These are phyloP conservation scores for Tipula confusa DNA, from an alignment of 2,888 invertebrate genomes.

Conservation along the genomic window DNA sequence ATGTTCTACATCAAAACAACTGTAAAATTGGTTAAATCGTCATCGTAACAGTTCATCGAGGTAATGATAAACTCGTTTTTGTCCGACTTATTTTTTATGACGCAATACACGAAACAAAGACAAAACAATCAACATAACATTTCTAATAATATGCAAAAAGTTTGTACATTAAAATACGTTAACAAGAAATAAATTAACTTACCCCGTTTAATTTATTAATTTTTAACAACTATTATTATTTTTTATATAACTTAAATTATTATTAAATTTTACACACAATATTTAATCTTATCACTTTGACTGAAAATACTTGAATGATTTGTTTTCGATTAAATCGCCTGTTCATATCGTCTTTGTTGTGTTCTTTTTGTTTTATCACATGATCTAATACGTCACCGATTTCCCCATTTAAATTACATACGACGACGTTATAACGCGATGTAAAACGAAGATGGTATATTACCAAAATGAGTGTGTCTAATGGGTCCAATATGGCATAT, in stretches of 20 bases:
- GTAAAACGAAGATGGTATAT: background rate
- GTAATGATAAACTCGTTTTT: background rate
- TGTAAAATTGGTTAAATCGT: background rate
- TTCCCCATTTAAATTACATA: background rate
- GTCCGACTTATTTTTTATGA: background rate
- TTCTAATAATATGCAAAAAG: background rate
- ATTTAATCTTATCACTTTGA: background rate
- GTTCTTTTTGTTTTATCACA: background rate
- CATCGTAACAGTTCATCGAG: background rate
- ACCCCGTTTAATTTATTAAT: background rate
- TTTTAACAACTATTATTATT: background rate
- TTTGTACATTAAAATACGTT: background rate
- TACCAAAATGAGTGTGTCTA: background rate
- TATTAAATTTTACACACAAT: background rate
- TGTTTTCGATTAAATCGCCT: background rate
- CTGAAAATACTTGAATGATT: background rate
- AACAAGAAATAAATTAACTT: background rate
- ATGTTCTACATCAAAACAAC: background rate
- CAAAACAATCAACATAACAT: background rate
- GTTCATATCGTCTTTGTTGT: background rate
- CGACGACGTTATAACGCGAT: no score
- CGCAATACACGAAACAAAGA: background rate
- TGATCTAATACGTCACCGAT: background rate
- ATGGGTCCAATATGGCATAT: background rate
- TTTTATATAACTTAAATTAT: background rate